Percentiles rank a stretch among this genome's conserved stretches.
Evolutionary conservation across 2,888 invertebrate species (phyloP).

Genomic region (Lasioglossum morio): DNA sequence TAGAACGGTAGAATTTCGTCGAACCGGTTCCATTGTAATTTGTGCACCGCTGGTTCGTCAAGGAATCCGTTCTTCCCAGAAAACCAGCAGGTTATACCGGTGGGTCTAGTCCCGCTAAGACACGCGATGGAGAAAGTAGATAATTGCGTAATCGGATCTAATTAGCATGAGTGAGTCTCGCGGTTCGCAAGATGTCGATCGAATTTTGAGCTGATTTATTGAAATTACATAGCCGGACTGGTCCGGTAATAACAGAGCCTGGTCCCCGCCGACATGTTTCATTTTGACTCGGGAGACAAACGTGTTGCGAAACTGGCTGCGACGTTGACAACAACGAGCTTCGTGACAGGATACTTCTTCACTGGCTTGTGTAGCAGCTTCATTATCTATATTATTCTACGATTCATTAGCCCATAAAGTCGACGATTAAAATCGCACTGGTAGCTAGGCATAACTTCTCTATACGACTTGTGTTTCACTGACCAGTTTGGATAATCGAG

Average conservation of each 20-base stretch:
- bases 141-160: conserved; percentile 77
- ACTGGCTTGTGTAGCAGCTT: background rate
- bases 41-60: conserved; percentile 29
- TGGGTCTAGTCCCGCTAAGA: conserved; percentile 49
- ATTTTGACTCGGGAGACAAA: background rate
- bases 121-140: conserved; percentile 76
- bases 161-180: conserved; percentile 70
- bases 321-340: background rate
- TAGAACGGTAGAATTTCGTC: conserved; percentile 71
- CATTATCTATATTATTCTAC: background rate
- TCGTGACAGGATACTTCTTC: background rate
- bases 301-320: background rate
- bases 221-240: conserved; percentile 29
- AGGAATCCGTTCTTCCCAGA: conserved; percentile 43
- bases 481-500: background rate
- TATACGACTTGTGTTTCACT: too few relatives aligned
- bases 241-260: background rate
- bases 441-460: background rate
- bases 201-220: conserved; percentile 32
- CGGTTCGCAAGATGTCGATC: conserved; percentile 16
- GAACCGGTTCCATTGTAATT: conserved; percentile 45
- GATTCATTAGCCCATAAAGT: background rate
- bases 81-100: conserved; percentile 25
- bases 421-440: background rate
- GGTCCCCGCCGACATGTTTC: background rate